Percentiles rank a stretch among this genome's conserved stretches.
These are phyloP conservation scores for Procavia capensis DNA, from an alignment of 2,113 vertebrate species.

Conservation along the genomic window DNA sequence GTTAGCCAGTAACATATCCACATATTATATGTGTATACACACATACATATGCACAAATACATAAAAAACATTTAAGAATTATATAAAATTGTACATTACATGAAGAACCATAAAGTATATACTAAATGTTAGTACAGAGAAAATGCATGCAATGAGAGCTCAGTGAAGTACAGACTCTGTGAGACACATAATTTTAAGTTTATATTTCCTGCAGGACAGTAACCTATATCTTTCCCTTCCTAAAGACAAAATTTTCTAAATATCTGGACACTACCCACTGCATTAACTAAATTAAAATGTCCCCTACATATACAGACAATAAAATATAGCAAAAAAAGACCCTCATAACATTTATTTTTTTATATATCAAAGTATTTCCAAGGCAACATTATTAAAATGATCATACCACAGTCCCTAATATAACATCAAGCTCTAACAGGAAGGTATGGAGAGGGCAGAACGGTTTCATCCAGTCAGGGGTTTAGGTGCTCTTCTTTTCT, in stretches of 20 bases:
- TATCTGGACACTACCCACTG: slow-evolving; percentile 80
- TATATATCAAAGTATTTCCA: slow-evolving; percentile 86
- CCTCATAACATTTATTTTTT: slow-evolving; percentile 83
- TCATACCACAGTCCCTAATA: slow-evolving; percentile 80
- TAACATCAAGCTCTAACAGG: slow-evolving; percentile 76
- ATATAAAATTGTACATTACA: slow-evolving; percentile 49
- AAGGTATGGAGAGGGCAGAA: slow-evolving; percentile 44
- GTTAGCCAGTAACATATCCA: background rate
- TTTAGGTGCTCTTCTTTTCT: slow-evolving; percentile 95
- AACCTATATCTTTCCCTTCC: slow-evolving; percentile 72
- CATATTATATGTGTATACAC: background rate
- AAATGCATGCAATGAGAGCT: slow-evolving; percentile 76
- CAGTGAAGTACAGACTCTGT: slow-evolving; percentile 73
- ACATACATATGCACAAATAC: slow-evolving; percentile 18
- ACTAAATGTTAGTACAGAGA: slow-evolving; percentile 58
- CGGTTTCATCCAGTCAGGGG: slow-evolving; percentile 12
- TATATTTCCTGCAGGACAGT: slow-evolving; percentile 74
- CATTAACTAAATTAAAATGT: slow-evolving; percentile 84
- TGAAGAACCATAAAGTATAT: slow-evolving; percentile 54
- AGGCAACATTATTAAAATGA: slow-evolving; percentile 84
- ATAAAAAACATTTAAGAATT: slow-evolving; percentile 53
- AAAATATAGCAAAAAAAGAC: slow-evolving; percentile 73
- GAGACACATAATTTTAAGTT: slow-evolving; percentile 72
- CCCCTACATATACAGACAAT: slow-evolving; percentile 79
- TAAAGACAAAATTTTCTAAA: slow-evolving; percentile 78